A percentile compares a stretch with the other conserved stretches of the same genome.
phyloP scores from a whole-genome alignment of 2,797 vertebrate species.

The Loriculus beryllinus region DNA sequence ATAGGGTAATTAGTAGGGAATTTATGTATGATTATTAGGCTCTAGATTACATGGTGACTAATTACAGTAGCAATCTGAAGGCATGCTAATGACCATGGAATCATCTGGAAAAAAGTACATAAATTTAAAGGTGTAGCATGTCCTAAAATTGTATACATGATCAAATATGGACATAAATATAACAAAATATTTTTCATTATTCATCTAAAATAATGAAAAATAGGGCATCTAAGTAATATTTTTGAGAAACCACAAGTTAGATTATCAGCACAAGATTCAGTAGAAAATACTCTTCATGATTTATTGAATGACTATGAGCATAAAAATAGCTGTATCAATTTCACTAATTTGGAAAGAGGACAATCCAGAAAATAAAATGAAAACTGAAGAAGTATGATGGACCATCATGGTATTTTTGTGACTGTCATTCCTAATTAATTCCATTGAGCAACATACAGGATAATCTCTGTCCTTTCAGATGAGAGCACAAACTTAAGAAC shows the following conservation, averaged over 20 bases:
- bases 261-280: not conserved
- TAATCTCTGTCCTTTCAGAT: not conserved
- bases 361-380: not conserved
- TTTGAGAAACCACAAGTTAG: not conserved
- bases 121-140: not conserved
- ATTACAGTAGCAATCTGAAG: constrained; percentile 35
- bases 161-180: not conserved
- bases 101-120: not conserved
- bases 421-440: not conserved
- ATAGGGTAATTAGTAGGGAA: constrained; percentile 42
- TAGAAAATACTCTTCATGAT: not conserved
- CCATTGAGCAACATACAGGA: not conserved
- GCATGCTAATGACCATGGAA: not conserved
- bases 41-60: constrained; percentile 32
- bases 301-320: not conserved
- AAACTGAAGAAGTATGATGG: not conserved
- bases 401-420: not conserved
- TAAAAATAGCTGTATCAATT: not conserved
- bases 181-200: not conserved
- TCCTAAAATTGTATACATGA: not conserved
- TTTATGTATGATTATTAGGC: constrained; percentile 22
- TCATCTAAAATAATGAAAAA: not conserved
- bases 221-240: not conserved
- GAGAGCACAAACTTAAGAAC: not conserved
- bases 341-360: not conserved